Evolutionary conservation across 2,113 vertebrate genomes (phyloP), one percentile per base, ranked within the genome.

Genomic region (Porphyrio hochstetteri): DNA sequence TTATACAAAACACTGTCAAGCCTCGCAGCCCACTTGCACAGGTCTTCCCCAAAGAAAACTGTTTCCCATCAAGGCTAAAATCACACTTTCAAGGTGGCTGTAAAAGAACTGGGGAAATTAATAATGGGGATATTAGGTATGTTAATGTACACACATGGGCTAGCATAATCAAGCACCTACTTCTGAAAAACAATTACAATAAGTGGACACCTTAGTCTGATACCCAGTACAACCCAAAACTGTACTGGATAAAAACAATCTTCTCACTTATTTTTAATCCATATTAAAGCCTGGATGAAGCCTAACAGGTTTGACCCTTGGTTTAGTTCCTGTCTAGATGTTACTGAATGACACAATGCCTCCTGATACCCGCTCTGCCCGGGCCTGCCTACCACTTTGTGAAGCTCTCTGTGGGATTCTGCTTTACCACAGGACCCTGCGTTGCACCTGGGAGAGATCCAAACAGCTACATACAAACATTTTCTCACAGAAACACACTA

Each of bases 321-420:
- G 7, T 82, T 87, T 40, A 57, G 15, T 24, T 87, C 83, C 63
- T 60, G 13, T 21, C 33, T n/a, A 65, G 8, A 24, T 29, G 24
- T n/a, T 53, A 50, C 28, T 13, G 10, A 85, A 80, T 70, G 70
- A 84, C 55, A 82, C 68, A 70, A 13, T 7, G 9, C 10, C 40
- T 92, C 31, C 69, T 80, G 55, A 65, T 38, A 25, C 38, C 57
- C 42, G 3, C 75, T 84, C 48, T 76, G 79, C 28, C 40, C 52
- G 36, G 84, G n/a, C 69, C 87, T 90, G 84, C 63, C 81, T 29
- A 33, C 20, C 42, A 16, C 57, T 79, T 50, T 67, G 19, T 36
- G 56, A 83, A 87, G 68, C 76, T 40, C 27, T 59, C 61, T 53
- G 24, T 75, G 31, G 61, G 29, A 92, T 60, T 91, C 80, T 93